These are phyloP conservation scores for Mustela lutreola DNA, from an alignment of 2,113 vertebrate species.

Conservation along the genomic window DNA sequence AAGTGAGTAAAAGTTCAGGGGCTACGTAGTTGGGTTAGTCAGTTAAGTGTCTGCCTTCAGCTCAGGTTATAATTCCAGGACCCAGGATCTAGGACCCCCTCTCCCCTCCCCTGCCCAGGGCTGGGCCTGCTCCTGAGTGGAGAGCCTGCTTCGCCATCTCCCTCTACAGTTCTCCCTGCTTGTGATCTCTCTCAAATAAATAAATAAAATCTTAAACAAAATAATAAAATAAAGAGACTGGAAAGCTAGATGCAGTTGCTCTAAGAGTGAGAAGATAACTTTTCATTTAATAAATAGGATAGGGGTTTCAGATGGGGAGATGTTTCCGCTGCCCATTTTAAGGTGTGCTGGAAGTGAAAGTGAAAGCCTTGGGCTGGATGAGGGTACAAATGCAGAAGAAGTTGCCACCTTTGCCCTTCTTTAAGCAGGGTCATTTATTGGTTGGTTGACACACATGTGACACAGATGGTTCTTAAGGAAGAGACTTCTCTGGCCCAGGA, in stretches of 20 bases:
- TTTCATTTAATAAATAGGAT: background rate
- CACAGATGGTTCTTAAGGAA: slow-evolving; percentile 22
- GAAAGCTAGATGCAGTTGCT: background rate
- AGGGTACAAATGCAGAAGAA: background rate
- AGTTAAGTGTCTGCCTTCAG: background rate
- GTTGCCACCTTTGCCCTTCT: slow-evolving; percentile 65
- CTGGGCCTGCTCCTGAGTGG: no score
- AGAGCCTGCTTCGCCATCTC: background rate
- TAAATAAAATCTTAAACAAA: background rate
- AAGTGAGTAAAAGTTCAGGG: background rate
- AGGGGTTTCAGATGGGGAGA: background rate
- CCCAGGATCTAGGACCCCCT: no score
- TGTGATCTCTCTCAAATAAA: background rate
- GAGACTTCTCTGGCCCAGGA: slow-evolving; percentile 29
- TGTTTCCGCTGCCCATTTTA: background rate
- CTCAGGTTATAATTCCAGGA: background rate
- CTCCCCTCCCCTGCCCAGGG: no score
- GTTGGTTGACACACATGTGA: slow-evolving; percentile 38
- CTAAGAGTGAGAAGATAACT: background rate
- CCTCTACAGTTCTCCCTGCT: background rate
- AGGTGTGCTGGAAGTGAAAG: slow-evolving; percentile 57
- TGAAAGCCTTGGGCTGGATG: background rate
- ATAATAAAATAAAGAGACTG: background rate
- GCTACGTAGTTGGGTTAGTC: background rate
- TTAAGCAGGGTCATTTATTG: slow-evolving; percentile 42